Conservation (phyloP, 2,888 invertebrate species). For the Epiblema foenella region DNA sequence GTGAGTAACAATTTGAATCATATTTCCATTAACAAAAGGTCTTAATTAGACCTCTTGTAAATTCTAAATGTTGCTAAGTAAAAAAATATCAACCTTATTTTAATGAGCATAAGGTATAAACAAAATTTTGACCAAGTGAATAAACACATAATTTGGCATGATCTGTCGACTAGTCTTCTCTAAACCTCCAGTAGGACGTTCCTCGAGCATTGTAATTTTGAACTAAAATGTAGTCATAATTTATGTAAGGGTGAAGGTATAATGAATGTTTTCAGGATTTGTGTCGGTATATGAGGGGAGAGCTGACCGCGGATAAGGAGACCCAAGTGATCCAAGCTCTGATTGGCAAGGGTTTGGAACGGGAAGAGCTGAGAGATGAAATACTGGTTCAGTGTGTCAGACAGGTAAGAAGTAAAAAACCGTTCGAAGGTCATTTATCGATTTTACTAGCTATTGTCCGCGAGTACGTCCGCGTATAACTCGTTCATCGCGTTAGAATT, state of each 20-base stretch:
- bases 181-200: not conserved
- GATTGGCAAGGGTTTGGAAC: conserved; percentile 93
- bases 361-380: conserved; percentile 96
- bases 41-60: not conserved
- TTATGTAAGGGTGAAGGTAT: not conserved
- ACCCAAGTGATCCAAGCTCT: conserved; percentile 93
- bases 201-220: not conserved
- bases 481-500: no score
- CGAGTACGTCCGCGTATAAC: no score
- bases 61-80: not conserved
- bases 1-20: conserved; percentile 80
- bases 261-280: conserved; percentile 86
- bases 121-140: not conserved
- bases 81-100: not conserved
- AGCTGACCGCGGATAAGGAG: conserved; percentile 93
- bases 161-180: not conserved
- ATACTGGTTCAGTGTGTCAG: conserved; percentile 95
- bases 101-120: not conserved
- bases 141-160: no score
- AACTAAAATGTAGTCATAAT: not conserved
- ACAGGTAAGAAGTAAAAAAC: conserved; percentile 78
- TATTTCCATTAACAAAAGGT: not conserved
- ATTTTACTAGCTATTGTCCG: no score
- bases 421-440: no score
- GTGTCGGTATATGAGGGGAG: conserved; percentile 95